phyloP scores from a whole-genome alignment of 2,113 vertebrate species.

The Catharus fuscescens region DNA sequence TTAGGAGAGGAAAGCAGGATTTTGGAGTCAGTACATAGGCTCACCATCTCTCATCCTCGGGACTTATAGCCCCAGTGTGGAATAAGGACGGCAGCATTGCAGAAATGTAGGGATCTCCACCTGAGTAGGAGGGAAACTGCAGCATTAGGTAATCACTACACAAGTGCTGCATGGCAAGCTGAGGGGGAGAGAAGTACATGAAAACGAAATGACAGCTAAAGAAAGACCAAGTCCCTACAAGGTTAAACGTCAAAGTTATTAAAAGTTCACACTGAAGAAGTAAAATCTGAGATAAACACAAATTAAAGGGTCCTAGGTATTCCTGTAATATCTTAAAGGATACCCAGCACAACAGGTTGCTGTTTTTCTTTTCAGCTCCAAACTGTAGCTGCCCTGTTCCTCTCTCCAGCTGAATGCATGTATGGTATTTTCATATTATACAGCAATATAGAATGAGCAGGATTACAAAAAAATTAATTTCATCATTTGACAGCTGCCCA shows the following conservation, averaged over 20 bases:
- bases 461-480: background rate
- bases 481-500: background rate
- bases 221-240: background rate
- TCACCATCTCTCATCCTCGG: background rate
- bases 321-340: background rate
- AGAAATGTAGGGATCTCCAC: background rate
- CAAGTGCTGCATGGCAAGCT: background rate
- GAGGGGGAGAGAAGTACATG: background rate
- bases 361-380: background rate
- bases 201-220: background rate
- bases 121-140: background rate
- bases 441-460: background rate
- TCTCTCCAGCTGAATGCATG: background rate
- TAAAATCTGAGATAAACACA: background rate
- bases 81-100: background rate
- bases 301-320: background rate
- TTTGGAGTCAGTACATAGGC: background rate
- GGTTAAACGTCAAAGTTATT: background rate
- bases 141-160: slow-evolving; percentile 10
- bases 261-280: background rate
- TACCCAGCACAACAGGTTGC: background rate
- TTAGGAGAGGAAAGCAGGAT: background rate
- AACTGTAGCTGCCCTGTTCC: background rate
- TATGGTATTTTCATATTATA: background rate
- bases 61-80: background rate